These are phyloP conservation scores for Ranitomeya imitator DNA, from an alignment of 2,113 vertebrate genomes.

Conservation along the genomic window DNA sequence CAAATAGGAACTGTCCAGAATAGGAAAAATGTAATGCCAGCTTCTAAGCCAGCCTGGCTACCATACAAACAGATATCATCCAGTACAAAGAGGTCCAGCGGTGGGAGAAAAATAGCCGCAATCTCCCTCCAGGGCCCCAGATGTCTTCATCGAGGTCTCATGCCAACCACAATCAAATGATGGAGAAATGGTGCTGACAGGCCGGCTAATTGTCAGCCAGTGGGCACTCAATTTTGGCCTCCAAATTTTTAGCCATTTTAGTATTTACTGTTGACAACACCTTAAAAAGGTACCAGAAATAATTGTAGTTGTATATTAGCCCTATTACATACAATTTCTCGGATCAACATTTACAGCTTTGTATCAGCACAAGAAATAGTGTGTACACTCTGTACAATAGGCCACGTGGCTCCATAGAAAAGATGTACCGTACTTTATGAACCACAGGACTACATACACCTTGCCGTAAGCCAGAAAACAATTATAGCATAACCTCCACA, in stretches of 20 bases:
- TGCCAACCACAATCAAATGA: conserved; percentile 77
- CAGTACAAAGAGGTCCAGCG: conserved; percentile 64
- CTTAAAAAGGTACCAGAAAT: neutral
- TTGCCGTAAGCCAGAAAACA: too few species aligned
- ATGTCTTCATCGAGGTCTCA: conserved; percentile 77
- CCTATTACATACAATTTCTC: neutral
- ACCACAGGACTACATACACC: neutral
- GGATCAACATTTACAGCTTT: neutral
- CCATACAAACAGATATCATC: conserved; percentile 61
- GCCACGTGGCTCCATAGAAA: too few species aligned
- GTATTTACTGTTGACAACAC: neutral
- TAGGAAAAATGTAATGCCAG: conserved; percentile 42
- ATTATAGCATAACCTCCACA: too few species aligned
- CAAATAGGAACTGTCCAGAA: conserved; percentile 60
- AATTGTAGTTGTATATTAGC: neutral
- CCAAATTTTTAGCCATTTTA: conserved; percentile 43
- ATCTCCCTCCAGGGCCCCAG: conserved; percentile 78
- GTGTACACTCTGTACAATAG: too few species aligned
- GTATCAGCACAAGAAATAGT: neutral
- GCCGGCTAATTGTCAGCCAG: conserved; percentile 68
- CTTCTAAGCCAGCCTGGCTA: conserved; percentile 56
- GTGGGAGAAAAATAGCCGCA: conserved; percentile 65
- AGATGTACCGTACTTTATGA: neutral
- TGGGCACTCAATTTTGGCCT: conserved; percentile 71
- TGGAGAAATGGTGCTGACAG: conserved; percentile 75